phyloP scores from a whole-genome alignment of 2,113 vertebrate species.

The Cranoglanis bouderius region DNA sequence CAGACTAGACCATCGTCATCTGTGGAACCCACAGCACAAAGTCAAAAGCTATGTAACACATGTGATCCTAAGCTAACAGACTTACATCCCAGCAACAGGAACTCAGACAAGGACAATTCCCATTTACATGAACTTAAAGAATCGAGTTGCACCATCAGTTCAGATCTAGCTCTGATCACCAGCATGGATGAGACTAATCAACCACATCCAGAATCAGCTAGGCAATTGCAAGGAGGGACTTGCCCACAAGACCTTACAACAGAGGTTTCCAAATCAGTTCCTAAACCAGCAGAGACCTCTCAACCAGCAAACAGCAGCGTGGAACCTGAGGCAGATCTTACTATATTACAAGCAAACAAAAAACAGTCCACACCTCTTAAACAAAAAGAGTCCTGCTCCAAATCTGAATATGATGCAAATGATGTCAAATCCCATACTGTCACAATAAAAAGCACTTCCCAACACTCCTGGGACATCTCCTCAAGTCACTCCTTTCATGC shows the following conservation, averaged over 20 bases:
- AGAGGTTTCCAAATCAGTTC: neutral
- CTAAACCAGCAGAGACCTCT: slow-evolving; percentile 13
- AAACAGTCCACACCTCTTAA: slow-evolving; percentile 34
- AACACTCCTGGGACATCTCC: slow-evolving; percentile 45
- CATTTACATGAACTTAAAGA: slow-evolving; percentile 52
- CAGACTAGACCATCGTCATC: slow-evolving; percentile 37
- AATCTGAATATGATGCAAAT: slow-evolving; percentile 38
- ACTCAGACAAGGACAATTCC: slow-evolving; percentile 39
- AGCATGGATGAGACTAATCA: neutral
- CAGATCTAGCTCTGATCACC: slow-evolving; percentile 3
- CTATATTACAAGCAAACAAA: slow-evolving; percentile 17
- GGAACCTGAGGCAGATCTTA: slow-evolving; percentile 3
- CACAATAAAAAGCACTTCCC: slow-evolving; percentile 25
- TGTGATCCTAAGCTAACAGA: slow-evolving; percentile 41
- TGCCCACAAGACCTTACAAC: neutral
- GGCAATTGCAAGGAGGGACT: neutral
- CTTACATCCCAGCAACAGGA: slow-evolving; percentile 26
- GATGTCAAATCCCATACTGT: slow-evolving; percentile 55
- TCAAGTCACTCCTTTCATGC: slow-evolving; percentile 55
- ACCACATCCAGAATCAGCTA: neutral
- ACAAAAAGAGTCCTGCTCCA: slow-evolving; percentile 43
- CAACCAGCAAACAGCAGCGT: neutral
- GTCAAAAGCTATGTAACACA: slow-evolving; percentile 48
- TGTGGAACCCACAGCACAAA: slow-evolving; percentile 42
- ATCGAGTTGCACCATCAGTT: slow-evolving; percentile 5